Conservation (phyloP, 2,113 vertebrate species). For the Hystrix brachyura region DNA sequence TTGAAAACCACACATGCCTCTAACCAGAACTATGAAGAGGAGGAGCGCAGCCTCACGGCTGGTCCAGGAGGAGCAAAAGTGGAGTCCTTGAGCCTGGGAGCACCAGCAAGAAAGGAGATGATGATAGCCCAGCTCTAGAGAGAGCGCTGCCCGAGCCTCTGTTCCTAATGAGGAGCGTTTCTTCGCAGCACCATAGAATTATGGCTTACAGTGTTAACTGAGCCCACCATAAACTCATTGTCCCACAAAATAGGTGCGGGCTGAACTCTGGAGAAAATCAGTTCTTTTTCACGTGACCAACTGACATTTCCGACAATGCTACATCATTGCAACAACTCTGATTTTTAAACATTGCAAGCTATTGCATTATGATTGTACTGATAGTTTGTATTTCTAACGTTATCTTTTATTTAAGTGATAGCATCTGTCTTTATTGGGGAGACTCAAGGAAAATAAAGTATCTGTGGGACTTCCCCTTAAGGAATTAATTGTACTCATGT, state of each 20-base stretch:
- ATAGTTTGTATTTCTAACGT: background rate
- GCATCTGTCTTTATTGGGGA: background rate
- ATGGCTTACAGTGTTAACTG: background rate
- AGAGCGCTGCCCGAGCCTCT: background rate
- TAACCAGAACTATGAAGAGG: background rate
- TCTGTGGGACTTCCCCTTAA: background rate
- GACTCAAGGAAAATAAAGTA: background rate
- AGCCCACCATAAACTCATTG: background rate
- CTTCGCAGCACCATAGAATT: background rate
- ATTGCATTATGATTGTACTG: background rate
- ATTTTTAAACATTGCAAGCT: background rate
- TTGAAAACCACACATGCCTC: slow-evolving; percentile 1
- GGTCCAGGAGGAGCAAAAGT: background rate
- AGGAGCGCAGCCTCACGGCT: background rate
- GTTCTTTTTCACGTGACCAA: background rate
- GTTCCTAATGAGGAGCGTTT: background rate
- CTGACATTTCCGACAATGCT: background rate
- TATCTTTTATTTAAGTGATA: background rate
- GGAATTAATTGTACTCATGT: background rate
- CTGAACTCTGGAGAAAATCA: slow-evolving; percentile 20
- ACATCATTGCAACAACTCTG: background rate
- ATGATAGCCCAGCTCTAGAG: background rate
- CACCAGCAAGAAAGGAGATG: background rate
- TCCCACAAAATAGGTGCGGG: background rate
- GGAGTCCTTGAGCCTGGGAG: background rate